Base-by-base conservation (phyloP, 2,113 vertebrate genomes). In the Xiphophorus couchianus region DNA sequence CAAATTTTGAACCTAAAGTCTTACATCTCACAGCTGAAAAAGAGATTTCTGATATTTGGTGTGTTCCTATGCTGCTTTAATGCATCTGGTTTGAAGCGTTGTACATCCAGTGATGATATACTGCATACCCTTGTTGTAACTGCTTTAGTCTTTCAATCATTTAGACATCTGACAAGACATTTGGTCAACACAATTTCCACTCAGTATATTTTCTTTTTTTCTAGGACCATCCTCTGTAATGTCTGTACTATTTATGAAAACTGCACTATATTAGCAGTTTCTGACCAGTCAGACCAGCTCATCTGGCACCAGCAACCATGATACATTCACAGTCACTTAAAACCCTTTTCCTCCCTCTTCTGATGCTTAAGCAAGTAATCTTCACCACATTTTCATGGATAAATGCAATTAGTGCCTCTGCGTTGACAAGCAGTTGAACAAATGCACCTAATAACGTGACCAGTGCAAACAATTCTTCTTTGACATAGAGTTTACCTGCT, bases 401-500 rank as follows among this genome's bases (percentile, higher is more conserved):
- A 19, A 48, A 48, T 48, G 44, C 17, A 48, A 19, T 48, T 19
- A 48, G 44, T 48, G 17, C 17, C 1, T 48, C 44, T 19, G 4
- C 1, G 0, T 48, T 19, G 19, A 48, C 5, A 48, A 48, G 17
- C 44, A 19, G 17, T 48, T 48, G 44, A 48, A 48, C 51, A 58
- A 2, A 58, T n/a, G 22, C 22, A n/a, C 22, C 51, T 58, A 58
- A 58, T n/a, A n/a, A 58, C n/a, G 51, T 58, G 2, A 7, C 19
- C 25, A n/a, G 51, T 58, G 25, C 25, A 58, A 58, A 28, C 33
- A 14, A 12, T n/a, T 39, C 10, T 15, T 8, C 29, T 51, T 44
- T 71, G 64, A 74, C 28, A 64, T 82, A 37, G 62, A 51, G 62
- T 82, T 89, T 92, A 95, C 92, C 89, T 93, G 93, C 76, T 85